Percentiles rank a stretch among this genome's conserved stretches.
phyloP scores from a whole-genome alignment of 2,888 invertebrate genomes.

The Oscheius myriophilus region DNA sequence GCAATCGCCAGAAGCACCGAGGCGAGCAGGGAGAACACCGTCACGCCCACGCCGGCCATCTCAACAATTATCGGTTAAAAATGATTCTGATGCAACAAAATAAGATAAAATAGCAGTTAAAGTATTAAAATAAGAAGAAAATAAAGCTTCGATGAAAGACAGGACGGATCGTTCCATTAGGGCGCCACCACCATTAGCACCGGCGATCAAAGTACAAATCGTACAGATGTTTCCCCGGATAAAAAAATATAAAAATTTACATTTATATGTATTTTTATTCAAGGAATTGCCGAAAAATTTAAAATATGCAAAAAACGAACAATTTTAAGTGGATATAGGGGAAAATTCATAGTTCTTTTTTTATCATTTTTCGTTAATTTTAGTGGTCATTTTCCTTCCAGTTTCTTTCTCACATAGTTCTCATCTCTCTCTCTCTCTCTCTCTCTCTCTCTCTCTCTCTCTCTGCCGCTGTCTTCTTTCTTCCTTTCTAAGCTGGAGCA shows the following conservation, averaged over 20 bases:
- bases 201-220: too few species aligned
- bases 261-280: too few species aligned
- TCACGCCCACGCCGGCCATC: conserved; percentile 12
- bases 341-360: too few species aligned
- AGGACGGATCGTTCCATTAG: neutral
- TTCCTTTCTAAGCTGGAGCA: conserved; percentile 16
- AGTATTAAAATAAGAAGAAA: neutral
- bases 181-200: too few species aligned
- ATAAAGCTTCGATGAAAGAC: neutral
- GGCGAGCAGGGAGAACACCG: neutral
- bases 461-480: neutral
- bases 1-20: conserved; percentile 4
- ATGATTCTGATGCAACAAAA: too few species aligned
- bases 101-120: neutral
- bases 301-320: neutral
- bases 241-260: too few species aligned
- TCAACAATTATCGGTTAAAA: neutral
- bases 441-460: neutral
- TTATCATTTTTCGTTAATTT: too few species aligned
- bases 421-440: conserved; percentile 15
- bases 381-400: too few species aligned
- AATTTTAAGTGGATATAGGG: too few species aligned
- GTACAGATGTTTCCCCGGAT: too few species aligned
- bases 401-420: too few species aligned
- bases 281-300: neutral